Evolutionary conservation across 2,888 invertebrate species (phyloP), one percentile per base, ranked within the genome.

Genomic region (Dryobota labecula): DNA sequence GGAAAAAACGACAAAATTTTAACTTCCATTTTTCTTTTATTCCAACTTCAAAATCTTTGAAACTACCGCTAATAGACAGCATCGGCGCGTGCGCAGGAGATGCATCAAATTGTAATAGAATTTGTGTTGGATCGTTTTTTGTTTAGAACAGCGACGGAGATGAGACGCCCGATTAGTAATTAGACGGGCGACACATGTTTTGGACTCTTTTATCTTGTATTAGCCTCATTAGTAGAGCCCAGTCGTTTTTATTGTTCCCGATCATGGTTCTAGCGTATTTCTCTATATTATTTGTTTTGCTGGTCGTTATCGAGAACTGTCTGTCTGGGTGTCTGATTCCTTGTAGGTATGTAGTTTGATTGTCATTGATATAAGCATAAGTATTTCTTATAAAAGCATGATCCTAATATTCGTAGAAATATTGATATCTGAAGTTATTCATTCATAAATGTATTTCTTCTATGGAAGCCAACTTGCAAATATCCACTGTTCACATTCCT

Each of bases 171-270:
- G 95, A 96, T 96, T 94, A 94, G 92, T 95, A 95, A 95, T 95
- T 95, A 95, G 93, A 92, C 91, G 92, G 92, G 90, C 89, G 94
- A 95, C 95, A 95, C 95, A 92, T 95, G 95, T 95, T 94, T 92
- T 90, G 84, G 89, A 87, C 86, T 91, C 90, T 90, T 94, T 95
- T 92, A 94, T 93, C 93, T 92, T 89, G 88, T 90, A 86, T 91
- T 91, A 88, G 90, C 84, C 92, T 94, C 92, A 93, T 95, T 93
- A 94, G 88, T 77, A 80, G 86, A 83, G 82, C 84, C 86, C 85
- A 84, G 79, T 86, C 86, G 80, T 88, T 90, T 94, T 92, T 91
- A 90, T 92, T 89, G 87, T 84, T 86, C 30, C 76, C 73, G 76
- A 82, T 83, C 84, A 76, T 79, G 73, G 77, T 68, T 63, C 71